Evolutionary conservation across 2,113 vertebrate species (phyloP), one percentile per base, ranked within the genome.

Genomic region (Heliornis fulica): DNA sequence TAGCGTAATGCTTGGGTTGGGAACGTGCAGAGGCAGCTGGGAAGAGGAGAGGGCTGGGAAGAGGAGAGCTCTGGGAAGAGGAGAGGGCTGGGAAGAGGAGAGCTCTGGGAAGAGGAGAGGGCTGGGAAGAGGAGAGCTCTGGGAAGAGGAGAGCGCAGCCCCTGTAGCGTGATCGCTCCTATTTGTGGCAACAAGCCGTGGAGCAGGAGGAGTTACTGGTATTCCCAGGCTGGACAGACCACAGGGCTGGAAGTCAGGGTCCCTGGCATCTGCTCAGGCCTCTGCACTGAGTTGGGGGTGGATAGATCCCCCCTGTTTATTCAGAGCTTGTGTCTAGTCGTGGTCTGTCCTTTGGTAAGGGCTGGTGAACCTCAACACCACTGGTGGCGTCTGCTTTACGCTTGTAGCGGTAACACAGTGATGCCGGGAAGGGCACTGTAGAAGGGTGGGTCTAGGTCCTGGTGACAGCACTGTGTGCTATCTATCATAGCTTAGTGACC

Each of bases 1-100:
- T 97, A n/a, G 93, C 81, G 88, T 98, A 97, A 98, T 96, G 87
- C 95, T 97, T 87, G 75, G 90, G 85, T 94, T 94, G 96, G 97
- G 97, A 96, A 97, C 90, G 95, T 96, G 96, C 96, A 94, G 86
- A 96, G 95, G 90, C 94, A 91, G 95, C 97, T 96, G 93, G 95
- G 94, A 78, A 93, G 81, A n/a, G n/a, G n/a, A n/a, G n/a, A n/a
- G n/a, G n/a, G n/a, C n/a, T n/a, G n/a, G n/a, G n/a, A n/a, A n/a
- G n/a, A n/a, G n/a, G n/a, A n/a, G n/a, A n/a, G n/a, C n/a, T n/a
- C n/a, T n/a, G n/a, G n/a, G n/a, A n/a, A n/a, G n/a, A n/a, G n/a
- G n/a, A n/a, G n/a, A n/a, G n/a, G n/a, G n/a, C n/a, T n/a, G n/a
- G n/a, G n/a, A n/a, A n/a, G n/a, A n/a, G n/a, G n/a, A n/a, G n/a